Conservation (phyloP, 2,888 invertebrate species). For the Synanthedon formicaeformis region DNA sequence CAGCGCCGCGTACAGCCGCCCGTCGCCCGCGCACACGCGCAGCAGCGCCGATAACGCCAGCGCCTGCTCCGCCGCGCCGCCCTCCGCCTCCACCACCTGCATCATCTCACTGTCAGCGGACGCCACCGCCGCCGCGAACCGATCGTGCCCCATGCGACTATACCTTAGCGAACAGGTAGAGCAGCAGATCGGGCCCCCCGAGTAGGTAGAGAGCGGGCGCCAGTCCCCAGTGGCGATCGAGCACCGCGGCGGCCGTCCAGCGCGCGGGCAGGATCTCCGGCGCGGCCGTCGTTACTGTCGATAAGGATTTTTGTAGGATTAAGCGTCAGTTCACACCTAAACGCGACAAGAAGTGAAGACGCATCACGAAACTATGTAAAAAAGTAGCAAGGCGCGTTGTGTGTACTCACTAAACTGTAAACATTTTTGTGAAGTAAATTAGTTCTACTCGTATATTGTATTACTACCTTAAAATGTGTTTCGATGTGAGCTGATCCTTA, state of each 20-base stretch:
- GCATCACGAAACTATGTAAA: no score
- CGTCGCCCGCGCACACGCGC: conserved; percentile 70
- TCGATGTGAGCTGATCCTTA: no score
- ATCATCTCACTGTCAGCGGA: neutral
- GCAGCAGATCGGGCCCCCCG: conserved; percentile 74
- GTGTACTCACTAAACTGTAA: no score
- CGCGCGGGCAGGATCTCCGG: conserved; percentile 41
- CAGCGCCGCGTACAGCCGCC: conserved; percentile 72
- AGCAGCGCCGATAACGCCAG: conserved; percentile 71
- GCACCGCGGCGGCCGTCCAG: conserved; percentile 33
- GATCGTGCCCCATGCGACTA: conserved; percentile 3
- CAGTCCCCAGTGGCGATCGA: conserved; percentile 61
- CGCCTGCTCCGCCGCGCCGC: conserved; percentile 72
- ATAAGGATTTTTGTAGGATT: no score
- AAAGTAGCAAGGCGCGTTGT: no score
- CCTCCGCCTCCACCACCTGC: conserved; percentile 76
- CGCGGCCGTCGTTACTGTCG: conserved; percentile 7
- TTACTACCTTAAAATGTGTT: no score
- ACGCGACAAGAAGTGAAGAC: no score
- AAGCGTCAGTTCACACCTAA: no score
- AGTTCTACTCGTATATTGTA: no score
- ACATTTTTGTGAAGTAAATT: no score
- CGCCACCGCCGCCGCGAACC: conserved; percentile 17
- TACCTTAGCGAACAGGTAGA: conserved; percentile 78
- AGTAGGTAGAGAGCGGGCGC: conserved; percentile 67